Evolutionary conservation across 2,888 invertebrate genomes (phyloP), one percentile per base, ranked within the genome.

Genomic region (Coleophora deauratella): DNA sequence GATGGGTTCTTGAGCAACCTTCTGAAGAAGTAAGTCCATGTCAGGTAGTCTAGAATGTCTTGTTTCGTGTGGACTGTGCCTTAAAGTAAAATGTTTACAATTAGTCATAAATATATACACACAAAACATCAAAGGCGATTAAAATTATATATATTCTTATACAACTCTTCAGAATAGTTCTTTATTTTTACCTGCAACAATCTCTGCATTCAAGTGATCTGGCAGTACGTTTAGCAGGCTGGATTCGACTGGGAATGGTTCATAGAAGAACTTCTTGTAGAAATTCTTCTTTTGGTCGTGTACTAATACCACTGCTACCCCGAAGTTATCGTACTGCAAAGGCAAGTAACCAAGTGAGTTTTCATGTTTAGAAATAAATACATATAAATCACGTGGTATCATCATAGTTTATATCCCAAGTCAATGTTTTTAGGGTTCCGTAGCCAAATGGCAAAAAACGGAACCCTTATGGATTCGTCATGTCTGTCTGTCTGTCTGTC

Each of bases 181-280:
- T n/a, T 31, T 1, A 4, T 21, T 27, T 11, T 38, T 67, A 86
- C 86, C 86, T 15, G 98, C 96, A 0, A 98, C 96, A 49, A 95
- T 90, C 77, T 99, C 99, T 0, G 99, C 99, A 77, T 99, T 99
- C 50, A 99, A 88, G 76, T 99, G 99, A 77, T 99, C 99, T 0
- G 98, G 92, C 40, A 99, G 70, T 0, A 97, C 98, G 42, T 91
- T 90, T 6, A 98, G 81, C 33, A 99, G 76, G 66, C 95, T 97
- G 0, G 99, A 99, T 74, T 99, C 99, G 0, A 99, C 99, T 0
- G 99, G 99, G 81, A 99, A 99, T 0, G 99, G 99, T 71, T 99
- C 98, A 75, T 99, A 99, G 0, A 99, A 84, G 85, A 99, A 99
- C 72, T 98, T 98, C 71, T 98, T 98, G 85, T 99, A 99, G 86